A percentile compares a stretch with the other conserved stretches of the same genome.
Evolutionary conservation across 2,113 vertebrate species (phyloP).

Genomic region (Synchiropus splendidus): DNA sequence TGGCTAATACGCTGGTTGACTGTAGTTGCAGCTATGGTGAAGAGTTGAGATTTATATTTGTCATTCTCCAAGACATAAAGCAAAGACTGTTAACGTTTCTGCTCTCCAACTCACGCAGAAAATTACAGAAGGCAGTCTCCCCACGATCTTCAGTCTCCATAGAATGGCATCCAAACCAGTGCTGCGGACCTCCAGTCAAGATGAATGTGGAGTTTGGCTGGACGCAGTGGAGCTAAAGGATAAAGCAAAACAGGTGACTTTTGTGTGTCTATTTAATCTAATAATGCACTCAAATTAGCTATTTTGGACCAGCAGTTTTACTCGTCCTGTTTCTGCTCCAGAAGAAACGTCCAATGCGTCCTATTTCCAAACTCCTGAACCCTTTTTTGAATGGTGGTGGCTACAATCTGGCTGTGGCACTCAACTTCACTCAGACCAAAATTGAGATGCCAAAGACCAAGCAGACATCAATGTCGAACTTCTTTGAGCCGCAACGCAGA

Average conservation of each 20-base stretch:
- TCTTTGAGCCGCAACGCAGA: slow-evolving; percentile 43
- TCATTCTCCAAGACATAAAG: no score
- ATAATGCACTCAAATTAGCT: background rate
- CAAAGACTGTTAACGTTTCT: no score
- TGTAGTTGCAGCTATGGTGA: no score
- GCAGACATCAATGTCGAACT: slow-evolving; percentile 64
- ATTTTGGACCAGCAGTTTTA: background rate
- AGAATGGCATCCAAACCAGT: slow-evolving; percentile 45
- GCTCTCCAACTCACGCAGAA: no score
- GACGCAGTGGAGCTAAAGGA: slow-evolving; percentile 58
- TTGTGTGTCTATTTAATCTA: background rate
- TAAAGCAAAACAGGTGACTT: slow-evolving; percentile 54
- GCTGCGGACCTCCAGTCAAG: slow-evolving; percentile 8
- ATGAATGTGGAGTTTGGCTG: slow-evolving; percentile 66
- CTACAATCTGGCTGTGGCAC: slow-evolving; percentile 54
- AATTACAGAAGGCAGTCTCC: no score
- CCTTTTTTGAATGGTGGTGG: slow-evolving; percentile 38
- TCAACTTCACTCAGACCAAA: slow-evolving; percentile 70
- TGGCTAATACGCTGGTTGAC: no score
- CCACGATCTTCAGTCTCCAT: no score
- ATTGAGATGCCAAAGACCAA: slow-evolving; percentile 59
- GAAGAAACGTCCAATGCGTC: slow-evolving; percentile 31
- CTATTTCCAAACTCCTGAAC: slow-evolving; percentile 63
- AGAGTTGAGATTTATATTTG: no score
- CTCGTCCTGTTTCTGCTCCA: slow-evolving; percentile 16